These are phyloP conservation scores for Mylabris phalerata DNA, from an alignment of 1,140 invertebrate genomes.

Conservation along the genomic window DNA sequence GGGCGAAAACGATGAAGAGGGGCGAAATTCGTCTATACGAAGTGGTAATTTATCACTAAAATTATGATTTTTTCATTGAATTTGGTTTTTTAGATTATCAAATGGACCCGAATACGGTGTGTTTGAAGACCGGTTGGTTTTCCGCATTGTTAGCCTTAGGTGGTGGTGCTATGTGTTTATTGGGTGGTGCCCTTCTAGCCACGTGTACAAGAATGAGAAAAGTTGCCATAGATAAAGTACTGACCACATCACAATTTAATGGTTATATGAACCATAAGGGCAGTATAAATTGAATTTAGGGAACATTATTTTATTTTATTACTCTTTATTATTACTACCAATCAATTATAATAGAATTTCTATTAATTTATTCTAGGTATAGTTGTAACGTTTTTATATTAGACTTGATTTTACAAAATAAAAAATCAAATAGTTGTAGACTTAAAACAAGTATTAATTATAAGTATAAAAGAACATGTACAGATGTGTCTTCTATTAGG, in stretches of 20 bases:
- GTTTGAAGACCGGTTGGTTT: slow-evolving; percentile 67
- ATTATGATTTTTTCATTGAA: not conserved
- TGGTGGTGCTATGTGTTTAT: slow-evolving; percentile 59
- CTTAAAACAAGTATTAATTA: too few relatives aligned
- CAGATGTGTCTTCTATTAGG: too few relatives aligned
- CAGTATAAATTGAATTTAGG: slow-evolving; percentile 53
- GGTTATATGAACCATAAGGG: slow-evolving; percentile 68
- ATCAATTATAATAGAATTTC: too few relatives aligned
- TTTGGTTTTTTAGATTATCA: slow-evolving; percentile 23
- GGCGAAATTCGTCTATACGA: slow-evolving; percentile 20
- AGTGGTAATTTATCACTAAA: slow-evolving; percentile 15
- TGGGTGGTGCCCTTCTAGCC: slow-evolving; percentile 60
- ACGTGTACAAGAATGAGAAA: slow-evolving; percentile 64
- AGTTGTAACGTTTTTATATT: too few relatives aligned
- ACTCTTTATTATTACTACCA: too few relatives aligned
- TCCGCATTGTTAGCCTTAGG: slow-evolving; percentile 65
- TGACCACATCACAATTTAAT: slow-evolving; percentile 49
- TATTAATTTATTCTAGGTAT: too few relatives aligned
- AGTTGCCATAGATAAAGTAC: slow-evolving; percentile 45
- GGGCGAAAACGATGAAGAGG: slow-evolving; percentile 61
- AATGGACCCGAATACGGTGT: slow-evolving; percentile 55
- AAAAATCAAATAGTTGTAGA: too few relatives aligned
- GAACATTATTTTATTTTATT: too few relatives aligned
- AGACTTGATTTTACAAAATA: too few relatives aligned
- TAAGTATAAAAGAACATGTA: too few relatives aligned